Evolutionary conservation across 2,113 vertebrate genomes (phyloP).

Genomic region (Forbesichthys agassizii): DNA sequence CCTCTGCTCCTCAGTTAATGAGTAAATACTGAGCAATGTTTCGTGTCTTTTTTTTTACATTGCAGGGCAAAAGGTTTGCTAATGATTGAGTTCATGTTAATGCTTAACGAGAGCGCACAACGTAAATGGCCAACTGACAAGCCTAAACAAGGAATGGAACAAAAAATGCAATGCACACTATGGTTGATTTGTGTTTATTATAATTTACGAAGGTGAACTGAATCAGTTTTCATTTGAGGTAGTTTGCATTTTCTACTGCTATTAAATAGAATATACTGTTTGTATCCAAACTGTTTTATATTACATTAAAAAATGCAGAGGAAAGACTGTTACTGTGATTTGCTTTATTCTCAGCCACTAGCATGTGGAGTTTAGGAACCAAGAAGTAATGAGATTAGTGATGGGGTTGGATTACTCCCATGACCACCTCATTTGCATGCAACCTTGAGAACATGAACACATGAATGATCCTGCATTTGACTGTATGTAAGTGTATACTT

Average conservation of each 20-base stretch:
- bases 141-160: constrained; percentile 25
- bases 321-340: constrained; percentile 13
- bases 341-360: not conserved
- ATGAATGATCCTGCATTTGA: constrained; percentile 22
- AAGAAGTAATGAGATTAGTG: constrained; percentile 19
- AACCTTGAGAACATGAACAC: constrained; percentile 5
- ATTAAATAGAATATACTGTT: constrained; percentile 40
- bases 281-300: constrained; percentile 57
- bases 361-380: not conserved
- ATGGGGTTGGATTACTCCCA: not conserved
- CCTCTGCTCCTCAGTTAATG: constrained; percentile 40
- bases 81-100: constrained; percentile 10
- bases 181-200: constrained; percentile 44
- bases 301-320: constrained; percentile 47
- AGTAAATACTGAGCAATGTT: constrained; percentile 20
- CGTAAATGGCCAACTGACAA: constrained; percentile 40
- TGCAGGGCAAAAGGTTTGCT: constrained; percentile 44
- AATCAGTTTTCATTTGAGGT: constrained; percentile 30
- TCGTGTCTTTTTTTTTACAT: constrained; percentile 10
- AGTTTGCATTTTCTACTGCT: constrained; percentile 52
- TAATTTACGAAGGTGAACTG: constrained; percentile 43
- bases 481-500: not conserved
- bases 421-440: constrained; percentile 31
- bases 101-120: too few relatives aligned
- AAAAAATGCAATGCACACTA: not conserved